phyloP scores from a whole-genome alignment of 2,797 vertebrate species.

The Enteromius argenteus region DNA sequence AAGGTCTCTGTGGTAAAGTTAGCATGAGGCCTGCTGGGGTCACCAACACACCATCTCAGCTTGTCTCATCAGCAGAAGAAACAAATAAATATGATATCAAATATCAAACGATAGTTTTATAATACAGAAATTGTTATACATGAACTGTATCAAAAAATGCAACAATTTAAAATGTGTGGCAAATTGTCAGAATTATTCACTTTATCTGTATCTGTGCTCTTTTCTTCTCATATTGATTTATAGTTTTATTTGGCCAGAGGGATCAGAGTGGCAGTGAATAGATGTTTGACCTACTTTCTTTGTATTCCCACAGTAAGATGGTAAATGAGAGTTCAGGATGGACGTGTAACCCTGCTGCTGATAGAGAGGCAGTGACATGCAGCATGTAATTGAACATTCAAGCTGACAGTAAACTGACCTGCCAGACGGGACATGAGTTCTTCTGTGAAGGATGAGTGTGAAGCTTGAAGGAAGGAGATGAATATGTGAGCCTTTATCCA shows the following conservation, averaged over 20 bases:
- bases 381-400: constrained; percentile 32
- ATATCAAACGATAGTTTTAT: neutral
- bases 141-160: neutral
- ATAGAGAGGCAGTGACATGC: constrained; percentile 17
- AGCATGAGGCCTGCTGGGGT: neutral
- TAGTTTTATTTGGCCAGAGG: neutral
- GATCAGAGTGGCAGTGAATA: neutral
- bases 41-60: neutral
- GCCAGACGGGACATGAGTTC: neutral
- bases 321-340: neutral
- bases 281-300: constrained; percentile 29
- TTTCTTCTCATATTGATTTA: neutral
- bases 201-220: neutral
- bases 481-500: neutral
- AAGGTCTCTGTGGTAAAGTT: neutral
- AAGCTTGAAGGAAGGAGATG: neutral
- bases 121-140: neutral
- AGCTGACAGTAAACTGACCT: constrained; percentile 8
- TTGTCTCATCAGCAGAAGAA: neutral
- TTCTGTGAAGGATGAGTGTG: neutral
- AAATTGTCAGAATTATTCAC: neutral
- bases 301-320: constrained; percentile 9
- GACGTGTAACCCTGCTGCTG: constrained; percentile 10
- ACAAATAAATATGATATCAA: neutral
- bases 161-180: neutral